phyloP scores from a whole-genome alignment of 2,888 invertebrate genomes.

The Oxycera nigricornis region DNA sequence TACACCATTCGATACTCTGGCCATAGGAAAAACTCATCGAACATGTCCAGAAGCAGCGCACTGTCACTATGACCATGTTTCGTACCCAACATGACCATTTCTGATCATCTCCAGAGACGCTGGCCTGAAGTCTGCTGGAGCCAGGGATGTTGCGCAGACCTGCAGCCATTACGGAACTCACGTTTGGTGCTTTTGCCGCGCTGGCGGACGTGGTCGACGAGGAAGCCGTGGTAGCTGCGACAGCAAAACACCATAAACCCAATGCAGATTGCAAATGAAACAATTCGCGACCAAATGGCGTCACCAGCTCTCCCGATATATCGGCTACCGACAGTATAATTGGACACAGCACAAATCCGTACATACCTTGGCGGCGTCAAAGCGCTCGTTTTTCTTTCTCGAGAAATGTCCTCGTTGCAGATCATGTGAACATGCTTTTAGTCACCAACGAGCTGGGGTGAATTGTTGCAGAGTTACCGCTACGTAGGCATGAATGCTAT shows the following conservation, averaged over 20 bases:
- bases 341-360: constrained; percentile 38
- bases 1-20: neutral
- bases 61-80: constrained; percentile 46
- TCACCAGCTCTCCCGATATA: constrained; percentile 43
- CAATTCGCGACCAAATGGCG: constrained; percentile 47
- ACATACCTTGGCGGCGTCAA: constrained; percentile 31
- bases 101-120: constrained; percentile 45
- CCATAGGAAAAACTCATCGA: neutral
- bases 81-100: constrained; percentile 43
- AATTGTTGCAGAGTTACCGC: neutral
- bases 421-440: constrained; percentile 38
- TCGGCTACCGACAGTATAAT: constrained; percentile 32
- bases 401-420: constrained; percentile 31
- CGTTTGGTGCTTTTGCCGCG: constrained; percentile 14
- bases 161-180: constrained; percentile 7
- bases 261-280: constrained; percentile 40
- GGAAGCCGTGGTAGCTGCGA: neutral
- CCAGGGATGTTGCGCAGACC: constrained; percentile 8
- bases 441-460: constrained; percentile 26
- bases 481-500: neutral
- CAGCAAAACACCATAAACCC: constrained; percentile 35
- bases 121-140: constrained; percentile 5
- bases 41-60: constrained; percentile 46
- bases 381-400: constrained; percentile 27
- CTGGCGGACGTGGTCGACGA: neutral